phyloP scores from a whole-genome alignment of 1,140 invertebrate genomes.

The Drosophila ironensis region DNA sequence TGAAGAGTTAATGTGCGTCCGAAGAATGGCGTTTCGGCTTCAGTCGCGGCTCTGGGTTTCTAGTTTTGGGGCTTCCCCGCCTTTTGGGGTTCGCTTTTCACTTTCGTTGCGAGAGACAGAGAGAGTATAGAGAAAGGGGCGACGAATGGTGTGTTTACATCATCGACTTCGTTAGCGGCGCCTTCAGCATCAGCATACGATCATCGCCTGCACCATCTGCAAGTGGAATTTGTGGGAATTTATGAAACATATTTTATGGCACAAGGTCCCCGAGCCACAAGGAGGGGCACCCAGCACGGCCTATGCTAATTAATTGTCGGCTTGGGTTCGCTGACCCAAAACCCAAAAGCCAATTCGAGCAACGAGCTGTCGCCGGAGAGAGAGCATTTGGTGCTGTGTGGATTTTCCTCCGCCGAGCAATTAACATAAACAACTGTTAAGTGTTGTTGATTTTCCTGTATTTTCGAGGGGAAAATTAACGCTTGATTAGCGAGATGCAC shows the following conservation, averaged over 20 bases:
- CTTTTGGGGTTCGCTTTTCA: conserved; percentile 41
- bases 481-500: conserved; percentile 55
- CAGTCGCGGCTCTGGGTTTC: conserved; percentile 19
- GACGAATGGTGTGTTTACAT: conserved; percentile 51
- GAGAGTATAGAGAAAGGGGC: conserved; percentile 29
- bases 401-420: conserved; percentile 36
- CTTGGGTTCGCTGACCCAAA: conserved; percentile 59
- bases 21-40: conserved; percentile 52
- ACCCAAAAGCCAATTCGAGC: conserved; percentile 35
- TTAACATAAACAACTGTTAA: conserved; percentile 72
- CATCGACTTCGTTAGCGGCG: conserved; percentile 54
- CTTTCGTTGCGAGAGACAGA: conserved; percentile 27
- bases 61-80: conserved; percentile 13
- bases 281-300: conserved; percentile 5
- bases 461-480: conserved; percentile 56
- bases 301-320: conserved; percentile 62
- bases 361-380: not conserved
- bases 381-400: conserved; percentile 6
- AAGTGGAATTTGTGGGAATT: conserved; percentile 48
- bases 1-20: not conserved
- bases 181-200: not conserved
- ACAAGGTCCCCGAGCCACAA: conserved; percentile 6
- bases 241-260: conserved; percentile 38
- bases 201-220: conserved; percentile 30
- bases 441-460: conserved; percentile 40